Evolutionary conservation across 2,888 invertebrate species (phyloP).

Genomic region (Pristionchus entomophagus): DNA sequence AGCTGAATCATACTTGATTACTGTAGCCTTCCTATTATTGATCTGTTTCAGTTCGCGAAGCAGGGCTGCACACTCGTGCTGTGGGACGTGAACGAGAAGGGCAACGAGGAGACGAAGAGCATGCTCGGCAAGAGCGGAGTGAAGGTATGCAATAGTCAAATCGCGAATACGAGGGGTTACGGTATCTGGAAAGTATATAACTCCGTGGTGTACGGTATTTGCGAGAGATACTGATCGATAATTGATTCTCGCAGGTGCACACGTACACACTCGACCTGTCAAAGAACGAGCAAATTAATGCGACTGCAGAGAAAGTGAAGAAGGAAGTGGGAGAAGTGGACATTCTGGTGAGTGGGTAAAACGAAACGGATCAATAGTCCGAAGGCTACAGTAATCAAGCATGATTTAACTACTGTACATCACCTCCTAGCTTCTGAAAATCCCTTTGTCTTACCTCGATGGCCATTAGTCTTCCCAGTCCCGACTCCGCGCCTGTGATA

Average conservation of each 20-base stretch:
- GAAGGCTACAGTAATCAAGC: background rate
- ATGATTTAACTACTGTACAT: no score
- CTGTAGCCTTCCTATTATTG: background rate
- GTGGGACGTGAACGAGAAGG: no score
- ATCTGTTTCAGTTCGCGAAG: constrained; percentile 68
- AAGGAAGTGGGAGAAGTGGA: constrained; percentile 87
- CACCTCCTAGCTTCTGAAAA: no score
- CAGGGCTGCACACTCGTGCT: no score
- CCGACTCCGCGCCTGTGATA: constrained; percentile 91
- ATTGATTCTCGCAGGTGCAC: constrained; percentile 80
- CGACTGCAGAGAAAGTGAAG: constrained; percentile 65
- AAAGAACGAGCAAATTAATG: constrained; percentile 87
- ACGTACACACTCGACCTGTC: constrained; percentile 89
- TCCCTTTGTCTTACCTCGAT: background rate
- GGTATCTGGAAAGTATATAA: no score
- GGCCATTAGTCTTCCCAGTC: constrained; percentile 84
- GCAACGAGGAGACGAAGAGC: constrained; percentile 85
- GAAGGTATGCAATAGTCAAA: constrained; percentile 62
- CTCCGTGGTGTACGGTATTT: no score
- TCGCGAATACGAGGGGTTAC: no score
- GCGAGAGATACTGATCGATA: no score
- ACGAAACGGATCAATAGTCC: constrained; percentile 34
- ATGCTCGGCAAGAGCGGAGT: constrained; percentile 79
- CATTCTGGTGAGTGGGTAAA: constrained; percentile 80
- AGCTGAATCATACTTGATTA: no score